Evolutionary conservation across 2,797 vertebrate species (phyloP).

Genomic region (Cynopterus sphinx): DNA sequence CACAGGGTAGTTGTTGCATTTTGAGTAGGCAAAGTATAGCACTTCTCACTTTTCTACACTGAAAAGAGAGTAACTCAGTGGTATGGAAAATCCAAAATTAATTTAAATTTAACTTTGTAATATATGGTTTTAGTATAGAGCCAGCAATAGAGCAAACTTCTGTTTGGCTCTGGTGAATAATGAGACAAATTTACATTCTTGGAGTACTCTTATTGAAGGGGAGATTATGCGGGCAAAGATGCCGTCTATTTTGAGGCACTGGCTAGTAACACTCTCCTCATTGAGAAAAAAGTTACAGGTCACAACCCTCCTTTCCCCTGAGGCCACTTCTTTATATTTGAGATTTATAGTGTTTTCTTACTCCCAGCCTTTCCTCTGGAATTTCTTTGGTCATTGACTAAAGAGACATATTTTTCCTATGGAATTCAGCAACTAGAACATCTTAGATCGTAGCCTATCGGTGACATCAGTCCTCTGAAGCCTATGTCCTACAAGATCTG

Average conservation of each 20-base stretch:
- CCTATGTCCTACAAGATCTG: not conserved
- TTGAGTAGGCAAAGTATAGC: not conserved
- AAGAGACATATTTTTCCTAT: not conserved
- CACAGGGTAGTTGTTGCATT: not conserved
- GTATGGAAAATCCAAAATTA: not conserved
- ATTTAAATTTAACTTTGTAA: conserved; percentile 10
- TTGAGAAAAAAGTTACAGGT: not conserved
- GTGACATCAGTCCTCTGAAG: not conserved
- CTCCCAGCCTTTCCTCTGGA: not conserved
- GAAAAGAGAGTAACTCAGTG: not conserved
- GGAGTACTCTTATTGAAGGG: not conserved
- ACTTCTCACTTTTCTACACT: not conserved
- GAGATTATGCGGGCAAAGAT: not conserved
- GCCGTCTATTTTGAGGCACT: not conserved
- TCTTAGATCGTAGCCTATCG: not conserved
- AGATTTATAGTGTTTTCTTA: not conserved
- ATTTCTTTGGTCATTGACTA: not conserved
- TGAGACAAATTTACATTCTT: not conserved
- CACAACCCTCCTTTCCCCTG: not conserved
- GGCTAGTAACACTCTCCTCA: not conserved
- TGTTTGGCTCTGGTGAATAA: not conserved
- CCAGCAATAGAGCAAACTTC: not conserved
- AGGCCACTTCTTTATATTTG: not conserved
- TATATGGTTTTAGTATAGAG: not conserved
- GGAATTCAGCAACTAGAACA: not conserved